These are phyloP conservation scores for Zosterops hypoxanthus DNA, from an alignment of 2,113 vertebrate genomes.

Conservation along the genomic window DNA sequence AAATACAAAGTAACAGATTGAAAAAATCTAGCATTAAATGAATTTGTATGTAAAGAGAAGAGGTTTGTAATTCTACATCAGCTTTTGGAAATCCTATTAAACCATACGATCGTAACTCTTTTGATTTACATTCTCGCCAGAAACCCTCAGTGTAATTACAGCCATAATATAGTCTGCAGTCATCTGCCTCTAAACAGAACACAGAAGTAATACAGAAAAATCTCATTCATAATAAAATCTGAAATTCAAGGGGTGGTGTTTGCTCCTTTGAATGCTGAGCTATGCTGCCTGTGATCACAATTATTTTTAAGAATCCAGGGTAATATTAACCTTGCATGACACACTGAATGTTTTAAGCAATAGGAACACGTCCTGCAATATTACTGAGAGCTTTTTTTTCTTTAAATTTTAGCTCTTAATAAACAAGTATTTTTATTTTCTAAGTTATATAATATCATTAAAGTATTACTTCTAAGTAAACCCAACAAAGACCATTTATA, in stretches of 20 bases:
- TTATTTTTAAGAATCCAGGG: not conserved
- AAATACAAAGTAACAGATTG: not conserved
- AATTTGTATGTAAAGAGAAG: not conserved
- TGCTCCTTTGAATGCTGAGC: not conserved
- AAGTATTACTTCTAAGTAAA: not conserved
- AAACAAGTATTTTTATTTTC: not conserved
- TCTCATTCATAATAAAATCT: not conserved
- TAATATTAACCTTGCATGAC: not conserved
- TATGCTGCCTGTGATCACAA: not conserved
- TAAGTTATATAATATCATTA: not conserved
- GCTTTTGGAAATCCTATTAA: not conserved
- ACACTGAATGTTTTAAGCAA: not conserved
- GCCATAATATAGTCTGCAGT: not conserved
- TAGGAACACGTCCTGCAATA: not conserved
- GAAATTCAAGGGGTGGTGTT: not conserved
- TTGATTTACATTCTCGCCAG: not conserved
- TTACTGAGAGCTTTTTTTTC: not conserved
- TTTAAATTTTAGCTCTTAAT: not conserved
- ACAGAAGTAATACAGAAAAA: not conserved
- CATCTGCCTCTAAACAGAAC: not conserved
- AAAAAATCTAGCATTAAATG: not conserved
- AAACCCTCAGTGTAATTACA: not conserved
- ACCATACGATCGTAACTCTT: not conserved
- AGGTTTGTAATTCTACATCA: not conserved
- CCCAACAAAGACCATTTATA: not conserved